A percentile compares a stretch with the other conserved stretches of the same genome.
Evolutionary conservation across 2,888 invertebrate species (phyloP).

Genomic region (Caenorhabditis afra): DNA sequence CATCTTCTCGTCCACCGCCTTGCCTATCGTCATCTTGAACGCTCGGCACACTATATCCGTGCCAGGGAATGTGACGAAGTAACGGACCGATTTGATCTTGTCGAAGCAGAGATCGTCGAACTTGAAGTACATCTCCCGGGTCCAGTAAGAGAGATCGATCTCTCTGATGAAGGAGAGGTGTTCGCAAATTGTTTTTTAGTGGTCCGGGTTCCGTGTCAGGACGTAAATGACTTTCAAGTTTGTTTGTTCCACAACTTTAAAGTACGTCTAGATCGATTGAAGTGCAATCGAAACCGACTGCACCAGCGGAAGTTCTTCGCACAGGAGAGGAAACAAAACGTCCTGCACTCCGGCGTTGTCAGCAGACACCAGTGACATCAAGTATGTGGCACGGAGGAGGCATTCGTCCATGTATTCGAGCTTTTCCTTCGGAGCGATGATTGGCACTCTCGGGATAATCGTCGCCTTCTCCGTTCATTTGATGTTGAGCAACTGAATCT

Average conservation of each 20-base stretch:
- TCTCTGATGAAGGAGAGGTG: background rate
- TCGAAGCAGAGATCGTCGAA: slow-evolving; percentile 1
- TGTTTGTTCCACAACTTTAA: background rate
- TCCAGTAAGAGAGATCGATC: slow-evolving; percentile 8
- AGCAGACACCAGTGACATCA: no score
- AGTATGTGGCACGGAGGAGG: no score
- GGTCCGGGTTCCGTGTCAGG: background rate
- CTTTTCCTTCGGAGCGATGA: no score
- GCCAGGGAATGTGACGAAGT: slow-evolving; percentile 5
- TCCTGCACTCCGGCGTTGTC: no score
- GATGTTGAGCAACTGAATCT: no score
- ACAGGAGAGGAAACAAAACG: no score
- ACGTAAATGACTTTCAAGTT: slow-evolving; percentile 1
- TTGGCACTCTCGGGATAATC: no score
- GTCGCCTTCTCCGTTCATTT: no score
- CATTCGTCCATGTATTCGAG: no score
- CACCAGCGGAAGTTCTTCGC: no score
- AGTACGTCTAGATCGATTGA: slow-evolving; percentile 2
- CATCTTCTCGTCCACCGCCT: no score
- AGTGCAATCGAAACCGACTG: background rate
- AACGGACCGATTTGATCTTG: background rate
- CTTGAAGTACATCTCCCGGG: background rate
- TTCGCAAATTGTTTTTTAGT: background rate
- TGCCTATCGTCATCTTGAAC: background rate
- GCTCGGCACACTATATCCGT: slow-evolving; percentile 4